Evolutionary conservation across 1,140 invertebrate species (phyloP).

Genomic region (Thrips palmi): DNA sequence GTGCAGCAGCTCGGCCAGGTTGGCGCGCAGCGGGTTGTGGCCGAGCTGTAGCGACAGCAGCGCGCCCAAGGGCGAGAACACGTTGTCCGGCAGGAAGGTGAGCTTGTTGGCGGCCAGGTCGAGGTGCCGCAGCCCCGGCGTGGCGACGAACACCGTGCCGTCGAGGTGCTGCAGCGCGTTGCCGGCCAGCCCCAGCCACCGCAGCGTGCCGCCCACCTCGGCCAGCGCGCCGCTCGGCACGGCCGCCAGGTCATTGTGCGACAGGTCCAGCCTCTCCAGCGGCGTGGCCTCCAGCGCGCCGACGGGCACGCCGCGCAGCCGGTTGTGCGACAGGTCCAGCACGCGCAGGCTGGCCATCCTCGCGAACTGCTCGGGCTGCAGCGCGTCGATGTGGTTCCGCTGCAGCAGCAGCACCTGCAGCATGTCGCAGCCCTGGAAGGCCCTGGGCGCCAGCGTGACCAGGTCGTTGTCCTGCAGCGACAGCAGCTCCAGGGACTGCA

Average conservation of each 20-base stretch:
- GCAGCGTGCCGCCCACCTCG: conserved; percentile 49
- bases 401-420: conserved; percentile 60
- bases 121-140: conserved; percentile 51
- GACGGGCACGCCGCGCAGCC: conserved; percentile 47
- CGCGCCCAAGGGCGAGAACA: conserved; percentile 59
- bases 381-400: conserved; percentile 48
- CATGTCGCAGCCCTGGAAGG: conserved; percentile 48
- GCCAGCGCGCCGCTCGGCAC: conserved; percentile 47
- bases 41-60: conserved; percentile 60
- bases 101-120: conserved; percentile 63
- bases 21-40: conserved; percentile 55
- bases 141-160: conserved; percentile 63
- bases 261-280: conserved; percentile 57
- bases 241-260: conserved; percentile 52
- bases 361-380: conserved; percentile 60
- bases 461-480: conserved; percentile 54
- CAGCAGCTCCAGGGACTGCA: conserved; percentile 47
- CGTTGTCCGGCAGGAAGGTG: conserved; percentile 67
- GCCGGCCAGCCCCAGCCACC: conserved; percentile 51
- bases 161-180: conserved; percentile 72
- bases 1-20: conserved; percentile 71
- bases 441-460: conserved; percentile 41
- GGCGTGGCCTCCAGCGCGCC: conserved; percentile 61
- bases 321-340: conserved; percentile 53
- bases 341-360: conserved; percentile 52